Evolutionary conservation across 2,888 invertebrate species (phyloP), one percentile per base, ranked within the genome.

Genomic region (Pandemis cinnamomeana): DNA sequence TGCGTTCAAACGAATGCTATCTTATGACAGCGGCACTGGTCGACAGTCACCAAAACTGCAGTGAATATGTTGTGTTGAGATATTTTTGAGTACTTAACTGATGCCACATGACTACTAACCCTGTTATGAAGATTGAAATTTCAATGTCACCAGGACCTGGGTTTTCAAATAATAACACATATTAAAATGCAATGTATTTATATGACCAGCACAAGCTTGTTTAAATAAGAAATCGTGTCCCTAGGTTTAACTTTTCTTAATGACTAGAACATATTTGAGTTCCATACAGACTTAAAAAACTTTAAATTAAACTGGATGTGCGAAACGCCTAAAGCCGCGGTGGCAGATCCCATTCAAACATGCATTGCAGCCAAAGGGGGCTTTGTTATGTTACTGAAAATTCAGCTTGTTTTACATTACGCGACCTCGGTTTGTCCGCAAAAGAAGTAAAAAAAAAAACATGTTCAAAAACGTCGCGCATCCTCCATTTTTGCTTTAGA

Each of bases 221-320:
- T 48, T 63, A 62, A 72, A 68, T 63, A n/a, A 68, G 62, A 55
- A 36, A 53, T 67, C 15, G 51, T 27, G 55, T n/a, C 51, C 46
- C 13, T 15, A 46, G 20, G 6, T 36, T 64, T 72, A 67, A 72
- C 20, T 53, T 41, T 68, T 51, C 72, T 72, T 69, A 72, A 64
- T 72, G 72, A 72, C 72, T 72, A 72, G 72, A 72, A 69, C 41
- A 63, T 44, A 64, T 64, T 46, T 46, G 27, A 48, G 64, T 11
- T 64, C 15, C 27, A 27, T 13, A 64, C 20, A 27, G 42, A 72
- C 62, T 15, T 58, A 66, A 62, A 72, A 61, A 62, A 20, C 10
- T 11, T 46, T n/a, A 44, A 36, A 7, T 5, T 61, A 67, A 67
- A 61, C 7, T 61, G 11, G n/a, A 61, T 61, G 61, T 61, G 42